These are phyloP conservation scores for Pollenia labialis DNA, from an alignment of 2,888 invertebrate genomes.

Conservation along the genomic window DNA sequence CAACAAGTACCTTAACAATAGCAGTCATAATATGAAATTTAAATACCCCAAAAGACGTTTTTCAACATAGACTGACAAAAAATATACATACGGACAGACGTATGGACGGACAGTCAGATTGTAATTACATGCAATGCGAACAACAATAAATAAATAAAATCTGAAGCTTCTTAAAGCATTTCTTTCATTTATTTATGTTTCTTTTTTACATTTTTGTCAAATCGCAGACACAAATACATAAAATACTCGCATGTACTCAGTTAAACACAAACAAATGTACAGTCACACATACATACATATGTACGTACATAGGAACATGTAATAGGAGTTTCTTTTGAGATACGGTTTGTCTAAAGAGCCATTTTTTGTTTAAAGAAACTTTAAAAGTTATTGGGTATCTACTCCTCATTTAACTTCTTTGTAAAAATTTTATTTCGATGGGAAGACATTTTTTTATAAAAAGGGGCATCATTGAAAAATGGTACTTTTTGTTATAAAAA, in stretches of 20 bases:
- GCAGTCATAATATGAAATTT: constrained; percentile 61
- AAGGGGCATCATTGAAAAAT: too few species aligned
- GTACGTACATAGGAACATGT: neutral
- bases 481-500: too few species aligned
- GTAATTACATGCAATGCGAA: constrained; percentile 55
- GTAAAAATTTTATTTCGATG: too few species aligned
- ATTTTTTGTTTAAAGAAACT: too few species aligned
- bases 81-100: neutral
- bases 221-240: constrained; percentile 45
- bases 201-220: constrained; percentile 58
- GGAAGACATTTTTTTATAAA: too few species aligned
- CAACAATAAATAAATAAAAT: constrained; percentile 46
- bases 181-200: constrained; percentile 52
- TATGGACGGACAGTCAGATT: constrained; percentile 20
- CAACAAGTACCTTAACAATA: constrained; percentile 13
- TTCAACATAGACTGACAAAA: constrained; percentile 18
- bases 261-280: neutral
- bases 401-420: too few species aligned
- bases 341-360: neutral
- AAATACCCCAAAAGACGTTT: constrained; percentile 58
- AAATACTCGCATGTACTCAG: constrained; percentile 19
- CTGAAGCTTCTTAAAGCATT: constrained; percentile 70
- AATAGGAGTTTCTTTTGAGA: neutral
- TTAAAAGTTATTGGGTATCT: too few species aligned
- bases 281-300: neutral